phyloP scores from a whole-genome alignment of 2,888 invertebrate genomes.

The Antitype chi region DNA sequence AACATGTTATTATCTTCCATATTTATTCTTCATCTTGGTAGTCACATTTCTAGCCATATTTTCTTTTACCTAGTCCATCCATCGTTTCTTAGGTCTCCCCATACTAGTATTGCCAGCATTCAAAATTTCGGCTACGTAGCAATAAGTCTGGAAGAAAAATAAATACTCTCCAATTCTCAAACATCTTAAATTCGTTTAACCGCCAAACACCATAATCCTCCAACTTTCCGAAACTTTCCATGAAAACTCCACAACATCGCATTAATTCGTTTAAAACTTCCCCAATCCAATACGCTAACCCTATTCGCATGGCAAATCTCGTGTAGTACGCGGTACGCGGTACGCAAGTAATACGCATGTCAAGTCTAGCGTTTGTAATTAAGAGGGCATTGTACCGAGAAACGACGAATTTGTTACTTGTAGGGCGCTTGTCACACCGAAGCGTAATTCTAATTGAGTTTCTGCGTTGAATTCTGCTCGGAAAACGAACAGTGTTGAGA shows the following conservation, averaged over 20 bases:
- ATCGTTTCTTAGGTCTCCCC: too few relatives aligned
- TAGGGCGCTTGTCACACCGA: slow-evolving; percentile 67
- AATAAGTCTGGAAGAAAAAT: neutral
- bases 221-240: slow-evolving; percentile 9
- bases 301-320: slow-evolving; percentile 61
- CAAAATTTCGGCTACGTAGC: neutral
- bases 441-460: slow-evolving; percentile 52
- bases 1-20: too few relatives aligned
- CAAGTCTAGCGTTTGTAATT: slow-evolving; percentile 71
- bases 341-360: slow-evolving; percentile 67
- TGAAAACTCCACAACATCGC: slow-evolving; percentile 40
- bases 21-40: too few relatives aligned
- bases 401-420: slow-evolving; percentile 67
- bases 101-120: too few relatives aligned
- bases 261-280: slow-evolving; percentile 59
- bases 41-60: too few relatives aligned
- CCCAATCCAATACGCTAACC: slow-evolving; percentile 55
- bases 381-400: slow-evolving; percentile 71
- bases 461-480: slow-evolving; percentile 24
- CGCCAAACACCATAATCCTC: slow-evolving; percentile 24
- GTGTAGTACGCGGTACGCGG: slow-evolving; percentile 57
- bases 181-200: slow-evolving; percentile 11
- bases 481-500: slow-evolving; percentile 23
- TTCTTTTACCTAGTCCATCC: too few relatives aligned
- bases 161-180: neutral